These are phyloP conservation scores for Zaprionus lineosus DNA, from an alignment of 2,888 invertebrate species.

Conservation along the genomic window DNA sequence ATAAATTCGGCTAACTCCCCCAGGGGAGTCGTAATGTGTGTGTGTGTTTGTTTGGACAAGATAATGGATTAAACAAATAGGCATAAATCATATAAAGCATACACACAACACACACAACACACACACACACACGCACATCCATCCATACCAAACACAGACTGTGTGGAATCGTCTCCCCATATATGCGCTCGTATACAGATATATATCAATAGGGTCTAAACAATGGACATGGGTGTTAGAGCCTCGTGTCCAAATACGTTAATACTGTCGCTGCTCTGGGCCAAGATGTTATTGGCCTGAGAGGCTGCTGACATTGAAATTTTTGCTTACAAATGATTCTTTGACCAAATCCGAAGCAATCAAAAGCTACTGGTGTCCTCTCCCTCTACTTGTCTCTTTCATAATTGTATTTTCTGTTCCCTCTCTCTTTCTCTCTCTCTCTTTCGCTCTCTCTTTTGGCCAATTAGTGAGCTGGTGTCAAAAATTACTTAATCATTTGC, in stretches of 20 bases:
- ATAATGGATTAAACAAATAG: neutral
- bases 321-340: conserved; percentile 15
- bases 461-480: conserved; percentile 77
- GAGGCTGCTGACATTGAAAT: conserved; percentile 33
- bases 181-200: too few species aligned
- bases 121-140: too few species aligned
- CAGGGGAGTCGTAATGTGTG: conserved; percentile 45
- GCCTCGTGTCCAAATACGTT: conserved; percentile 7
- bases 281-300: neutral
- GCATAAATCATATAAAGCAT: neutral
- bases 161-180: too few species aligned
- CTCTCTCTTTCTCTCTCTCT: conserved; percentile 4
- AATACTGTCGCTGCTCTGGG: too few species aligned
- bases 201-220: too few species aligned
- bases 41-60: conserved; percentile 26
- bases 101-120: too few species aligned
- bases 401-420: too few species aligned
- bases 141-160: too few species aligned
- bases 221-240: too few species aligned
- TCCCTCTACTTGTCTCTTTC: too few species aligned
- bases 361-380: too few species aligned
- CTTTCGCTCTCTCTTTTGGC: conserved; percentile 15
- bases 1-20: conserved; percentile 51
- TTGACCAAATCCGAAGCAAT: conserved; percentile 4
- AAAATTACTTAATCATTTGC: conserved; percentile 69